Evolutionary conservation across 2,797 vertebrate species (phyloP).

Genomic region (Odontamblyopus lacepedii): DNA sequence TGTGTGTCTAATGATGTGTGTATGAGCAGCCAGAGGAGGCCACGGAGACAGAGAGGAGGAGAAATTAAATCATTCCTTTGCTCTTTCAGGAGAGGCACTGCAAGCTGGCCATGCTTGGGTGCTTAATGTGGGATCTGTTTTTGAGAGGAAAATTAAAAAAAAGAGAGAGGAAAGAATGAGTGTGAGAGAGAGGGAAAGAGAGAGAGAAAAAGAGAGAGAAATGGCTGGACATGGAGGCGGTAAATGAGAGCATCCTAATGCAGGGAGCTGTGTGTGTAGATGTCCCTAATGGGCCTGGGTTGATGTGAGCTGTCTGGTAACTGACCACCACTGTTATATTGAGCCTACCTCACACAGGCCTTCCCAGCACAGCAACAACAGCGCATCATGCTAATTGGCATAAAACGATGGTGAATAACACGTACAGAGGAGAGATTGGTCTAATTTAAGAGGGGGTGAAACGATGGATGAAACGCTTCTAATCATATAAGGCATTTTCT

Average conservation of each 20-base stretch:
- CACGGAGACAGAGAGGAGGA: constrained; percentile 68
- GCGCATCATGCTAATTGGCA: constrained; percentile 66
- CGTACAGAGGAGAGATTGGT: constrained; percentile 54
- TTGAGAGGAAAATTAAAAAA: constrained; percentile 76
- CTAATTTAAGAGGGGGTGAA: constrained; percentile 65
- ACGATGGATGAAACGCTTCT: constrained; percentile 64
- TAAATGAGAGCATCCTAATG: constrained; percentile 78
- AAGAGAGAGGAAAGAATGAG: constrained; percentile 42
- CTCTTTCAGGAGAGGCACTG: constrained; percentile 68
- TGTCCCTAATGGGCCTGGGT: constrained; percentile 69
- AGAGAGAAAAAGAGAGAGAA: constrained; percentile 71
- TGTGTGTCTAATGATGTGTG: constrained; percentile 84
- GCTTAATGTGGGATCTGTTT: constrained; percentile 76
- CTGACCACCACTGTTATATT: constrained; percentile 55
- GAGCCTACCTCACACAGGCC: constrained; percentile 50
- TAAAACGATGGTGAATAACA: constrained; percentile 69
- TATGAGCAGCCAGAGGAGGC: constrained; percentile 73
- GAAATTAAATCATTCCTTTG: constrained; percentile 78
- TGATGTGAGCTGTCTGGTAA: constrained; percentile 66
- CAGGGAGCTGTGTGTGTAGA: constrained; percentile 65
- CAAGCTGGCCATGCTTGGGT: constrained; percentile 65
- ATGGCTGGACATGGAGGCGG: constrained; percentile 68
- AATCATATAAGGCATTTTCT: constrained; percentile 56
- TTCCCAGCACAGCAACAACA: constrained; percentile 44
- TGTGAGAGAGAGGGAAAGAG: constrained; percentile 36